A percentile compares a stretch with the other conserved stretches of the same genome.
These are phyloP conservation scores for Drosophila mettleri DNA, from an alignment of 2,888 invertebrate species.

Conservation along the genomic window DNA sequence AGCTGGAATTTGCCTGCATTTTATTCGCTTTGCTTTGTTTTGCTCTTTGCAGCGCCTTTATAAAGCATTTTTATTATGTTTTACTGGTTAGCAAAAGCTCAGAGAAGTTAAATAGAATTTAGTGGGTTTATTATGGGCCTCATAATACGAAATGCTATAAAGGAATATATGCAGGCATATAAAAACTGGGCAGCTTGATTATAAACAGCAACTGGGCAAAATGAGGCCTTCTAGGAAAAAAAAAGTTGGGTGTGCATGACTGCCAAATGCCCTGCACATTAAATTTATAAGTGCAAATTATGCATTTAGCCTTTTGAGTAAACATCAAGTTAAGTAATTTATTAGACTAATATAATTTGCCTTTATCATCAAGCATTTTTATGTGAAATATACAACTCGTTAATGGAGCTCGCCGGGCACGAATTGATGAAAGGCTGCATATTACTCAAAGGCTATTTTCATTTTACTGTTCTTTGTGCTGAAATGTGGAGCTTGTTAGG, in stretches of 20 bases:
- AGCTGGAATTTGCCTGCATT: constrained; percentile 57
- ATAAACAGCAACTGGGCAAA: constrained; percentile 21
- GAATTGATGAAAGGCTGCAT: constrained; percentile 35
- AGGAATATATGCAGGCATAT: constrained; percentile 34
- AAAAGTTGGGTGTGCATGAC: not conserved
- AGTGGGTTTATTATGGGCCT: constrained; percentile 71
- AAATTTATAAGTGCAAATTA: constrained; percentile 1
- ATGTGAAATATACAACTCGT: not conserved
- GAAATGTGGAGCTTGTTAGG: constrained; percentile 1
- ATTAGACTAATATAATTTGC: constrained; percentile 1
- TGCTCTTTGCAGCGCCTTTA: constrained; percentile 44
- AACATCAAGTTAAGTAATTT: not conserved
- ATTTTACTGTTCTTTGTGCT: constrained; percentile 3
- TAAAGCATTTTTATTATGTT: constrained; percentile 54
- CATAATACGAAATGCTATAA: constrained; percentile 47
- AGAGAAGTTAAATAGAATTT: constrained; percentile 72
- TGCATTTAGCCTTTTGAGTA: not conserved
- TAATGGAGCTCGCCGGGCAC: not conserved
- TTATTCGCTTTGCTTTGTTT: constrained; percentile 58
- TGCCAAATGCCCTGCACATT: constrained; percentile 12
- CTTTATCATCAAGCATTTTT: not conserved
- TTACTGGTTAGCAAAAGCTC: constrained; percentile 55
- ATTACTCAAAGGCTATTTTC: constrained; percentile 8
- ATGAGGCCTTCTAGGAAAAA: constrained; percentile 1
- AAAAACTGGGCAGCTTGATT: constrained; percentile 37